phyloP scores from a whole-genome alignment of 2,797 vertebrate genomes.

The Tokudaia tokunoshimensis region DNA sequence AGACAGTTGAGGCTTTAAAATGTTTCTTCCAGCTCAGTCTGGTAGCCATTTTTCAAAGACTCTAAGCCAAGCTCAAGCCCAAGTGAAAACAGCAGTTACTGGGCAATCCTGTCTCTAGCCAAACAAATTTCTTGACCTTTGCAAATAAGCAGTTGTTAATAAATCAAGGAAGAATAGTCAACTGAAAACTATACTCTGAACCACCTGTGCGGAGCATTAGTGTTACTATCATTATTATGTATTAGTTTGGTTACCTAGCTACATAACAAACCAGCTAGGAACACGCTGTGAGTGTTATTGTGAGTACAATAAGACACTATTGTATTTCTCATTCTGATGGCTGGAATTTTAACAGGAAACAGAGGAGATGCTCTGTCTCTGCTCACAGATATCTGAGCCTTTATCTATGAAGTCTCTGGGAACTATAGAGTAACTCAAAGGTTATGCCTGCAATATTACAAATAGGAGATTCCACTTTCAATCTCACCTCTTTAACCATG shows the following conservation, averaged over 20 bases:
- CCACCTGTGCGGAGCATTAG: neutral
- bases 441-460: neutral
- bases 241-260: neutral
- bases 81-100: constrained; percentile 75
- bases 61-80: constrained; percentile 62
- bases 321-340: neutral
- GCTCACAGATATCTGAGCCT: neutral
- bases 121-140: neutral
- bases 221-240: neutral
- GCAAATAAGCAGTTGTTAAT: neutral
- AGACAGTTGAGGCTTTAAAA: constrained; percentile 83
- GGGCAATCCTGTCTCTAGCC: constrained; percentile 27
- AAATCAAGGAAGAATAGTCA: neutral
- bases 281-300: neutral
- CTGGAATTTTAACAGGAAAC: neutral
- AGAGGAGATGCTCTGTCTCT: neutral
- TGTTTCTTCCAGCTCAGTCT: constrained; percentile 65
- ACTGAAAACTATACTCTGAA: neutral
- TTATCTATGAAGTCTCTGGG: neutral
- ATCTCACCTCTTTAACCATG: neutral
- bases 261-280: neutral
- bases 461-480: neutral
- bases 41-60: constrained; percentile 75
- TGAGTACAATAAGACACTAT: neutral
- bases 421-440: too few relatives aligned